Evolutionary conservation across 2,113 vertebrate genomes (phyloP).

Genomic region (Vidua chalybeata): DNA sequence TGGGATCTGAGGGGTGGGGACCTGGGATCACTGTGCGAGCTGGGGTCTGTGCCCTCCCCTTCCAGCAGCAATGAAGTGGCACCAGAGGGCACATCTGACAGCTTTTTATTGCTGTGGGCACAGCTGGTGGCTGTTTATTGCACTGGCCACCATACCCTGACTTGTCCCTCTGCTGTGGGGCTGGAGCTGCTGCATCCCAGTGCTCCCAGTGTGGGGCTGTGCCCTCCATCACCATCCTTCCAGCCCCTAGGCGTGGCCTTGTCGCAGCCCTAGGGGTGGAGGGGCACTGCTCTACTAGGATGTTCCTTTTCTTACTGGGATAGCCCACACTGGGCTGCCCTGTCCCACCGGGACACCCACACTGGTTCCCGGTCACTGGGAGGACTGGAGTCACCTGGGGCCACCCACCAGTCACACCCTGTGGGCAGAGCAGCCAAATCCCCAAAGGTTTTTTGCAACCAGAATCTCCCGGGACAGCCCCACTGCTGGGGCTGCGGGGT

Average conservation of each 20-base stretch:
- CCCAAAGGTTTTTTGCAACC: neutral
- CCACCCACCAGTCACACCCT: neutral
- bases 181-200: neutral
- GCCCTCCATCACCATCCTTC: rapidly evolving
- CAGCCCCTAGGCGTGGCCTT: neutral
- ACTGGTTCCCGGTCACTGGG: neutral
- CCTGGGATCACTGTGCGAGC: rapidly evolving
- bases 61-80: neutral
- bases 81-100: neutral
- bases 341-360: neutral
- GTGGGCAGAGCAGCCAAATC: neutral
- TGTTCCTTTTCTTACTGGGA: too few species aligned
- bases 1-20: rapidly evolving
- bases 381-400: neutral
- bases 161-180: rapidly evolving
- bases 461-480: neutral
- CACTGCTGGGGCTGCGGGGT: rapidly evolving
- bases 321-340: neutral
- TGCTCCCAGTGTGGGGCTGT: neutral
- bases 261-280: neutral
- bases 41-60: neutral
- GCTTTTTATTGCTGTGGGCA: neutral
- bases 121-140: neutral
- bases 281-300: neutral
- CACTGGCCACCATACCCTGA: neutral